These are phyloP conservation scores for Nephrotoma appendiculata DNA, from an alignment of 2,888 invertebrate genomes.

Conservation along the genomic window DNA sequence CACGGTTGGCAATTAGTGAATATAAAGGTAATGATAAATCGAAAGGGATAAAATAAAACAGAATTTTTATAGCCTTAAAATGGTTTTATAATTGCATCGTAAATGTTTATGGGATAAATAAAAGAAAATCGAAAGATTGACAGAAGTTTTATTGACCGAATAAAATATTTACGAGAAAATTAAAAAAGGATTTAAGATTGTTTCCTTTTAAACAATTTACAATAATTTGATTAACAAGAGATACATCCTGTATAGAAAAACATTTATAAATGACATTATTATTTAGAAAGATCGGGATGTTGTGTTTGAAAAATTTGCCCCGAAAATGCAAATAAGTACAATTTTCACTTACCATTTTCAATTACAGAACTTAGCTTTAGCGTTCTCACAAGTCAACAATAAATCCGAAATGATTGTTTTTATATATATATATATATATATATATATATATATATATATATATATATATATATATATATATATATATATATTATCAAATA, in stretches of 20 bases:
- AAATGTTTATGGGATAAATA: not conserved
- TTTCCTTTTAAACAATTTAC: not conserved
- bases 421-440: too few species aligned
- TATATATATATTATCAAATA: not conserved
- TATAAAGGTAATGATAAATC: not conserved
- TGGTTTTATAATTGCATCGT: not conserved
- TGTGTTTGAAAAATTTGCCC: too few species aligned
- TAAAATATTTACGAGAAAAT: not conserved
- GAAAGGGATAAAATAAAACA: not conserved
- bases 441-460: too few species aligned
- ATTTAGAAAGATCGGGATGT: too few species aligned
- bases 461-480: too few species aligned
- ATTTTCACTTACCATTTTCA: not conserved
- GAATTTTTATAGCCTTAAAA: not conserved
- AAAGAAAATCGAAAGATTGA: not conserved
- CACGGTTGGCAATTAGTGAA: not conserved
- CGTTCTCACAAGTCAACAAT: not conserved
- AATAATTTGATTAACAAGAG: not conserved
- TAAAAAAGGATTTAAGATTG: not conserved
- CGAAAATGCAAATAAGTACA: too few species aligned
- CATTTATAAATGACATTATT: too few species aligned
- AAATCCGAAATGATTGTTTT: not conserved
- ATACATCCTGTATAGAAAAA: too few species aligned
- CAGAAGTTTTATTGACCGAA: not conserved
- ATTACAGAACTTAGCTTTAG: not conserved